Evolutionary conservation across 1,140 invertebrate species (phyloP).

Genomic region (Zaprionus gabonicus): DNA sequence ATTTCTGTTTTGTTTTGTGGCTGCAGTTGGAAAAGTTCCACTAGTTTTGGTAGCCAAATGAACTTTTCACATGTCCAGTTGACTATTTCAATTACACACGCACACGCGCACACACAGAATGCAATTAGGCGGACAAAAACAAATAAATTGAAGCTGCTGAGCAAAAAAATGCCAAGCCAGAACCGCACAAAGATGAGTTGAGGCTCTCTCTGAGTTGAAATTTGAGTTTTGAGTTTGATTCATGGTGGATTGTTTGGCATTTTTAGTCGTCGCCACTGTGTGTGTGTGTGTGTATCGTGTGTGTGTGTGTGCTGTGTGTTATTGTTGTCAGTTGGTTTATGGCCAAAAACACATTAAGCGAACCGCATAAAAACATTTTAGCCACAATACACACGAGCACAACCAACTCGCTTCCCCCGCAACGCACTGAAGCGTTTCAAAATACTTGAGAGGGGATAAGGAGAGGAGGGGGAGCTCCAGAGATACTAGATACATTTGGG

Average conservation of each 20-base stretch:
- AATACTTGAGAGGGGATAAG: slow-evolving; percentile 15
- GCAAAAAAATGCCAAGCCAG: slow-evolving; percentile 35
- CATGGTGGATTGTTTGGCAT: slow-evolving; percentile 38
- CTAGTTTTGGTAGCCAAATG: slow-evolving; percentile 33
- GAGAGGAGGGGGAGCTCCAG: not conserved
- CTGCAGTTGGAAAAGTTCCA: not conserved
- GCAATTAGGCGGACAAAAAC: slow-evolving; percentile 72
- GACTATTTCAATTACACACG: slow-evolving; percentile 49
- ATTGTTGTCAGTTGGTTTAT: slow-evolving; percentile 71
- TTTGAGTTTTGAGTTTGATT: slow-evolving; percentile 28
- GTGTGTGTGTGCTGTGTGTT: slow-evolving; percentile 4
- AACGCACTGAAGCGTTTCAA: slow-evolving; percentile 50
- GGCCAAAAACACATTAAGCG: slow-evolving; percentile 82
- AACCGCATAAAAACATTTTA: slow-evolving; percentile 82
- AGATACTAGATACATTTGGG: not conserved
- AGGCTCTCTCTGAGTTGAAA: not conserved
- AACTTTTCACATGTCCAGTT: slow-evolving; percentile 36
- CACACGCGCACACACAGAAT: slow-evolving; percentile 52
- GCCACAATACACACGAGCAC: slow-evolving; percentile 44
- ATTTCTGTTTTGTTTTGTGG: slow-evolving; percentile 4
- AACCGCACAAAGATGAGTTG: not conserved
- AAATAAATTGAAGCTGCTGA: slow-evolving; percentile 47
- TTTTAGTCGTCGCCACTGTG: slow-evolving; percentile 38
- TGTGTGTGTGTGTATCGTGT: not conserved
- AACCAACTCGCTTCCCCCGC: not conserved